phyloP scores from a whole-genome alignment of 2,797 vertebrate species.

The Threskiornis aethiopicus region DNA sequence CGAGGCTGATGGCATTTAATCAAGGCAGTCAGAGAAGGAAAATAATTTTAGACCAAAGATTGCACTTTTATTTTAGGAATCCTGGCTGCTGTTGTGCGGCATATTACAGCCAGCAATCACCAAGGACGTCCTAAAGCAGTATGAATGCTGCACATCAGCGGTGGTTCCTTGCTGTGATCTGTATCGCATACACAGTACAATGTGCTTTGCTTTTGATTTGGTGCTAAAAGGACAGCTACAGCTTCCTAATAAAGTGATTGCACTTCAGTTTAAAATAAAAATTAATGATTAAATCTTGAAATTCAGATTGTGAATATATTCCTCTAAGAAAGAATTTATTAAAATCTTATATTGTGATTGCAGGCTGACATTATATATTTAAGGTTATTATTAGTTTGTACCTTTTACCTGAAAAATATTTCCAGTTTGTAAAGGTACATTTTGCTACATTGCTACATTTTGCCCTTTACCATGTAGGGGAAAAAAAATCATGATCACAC shows the following conservation, averaged over 20 bases:
- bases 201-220: neutral
- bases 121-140: neutral
- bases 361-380: neutral
- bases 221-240: neutral
- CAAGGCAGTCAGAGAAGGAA: neutral
- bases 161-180: neutral
- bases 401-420: neutral
- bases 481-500: neutral
- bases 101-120: neutral
- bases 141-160: neutral
- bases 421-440: neutral
- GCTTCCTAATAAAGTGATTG: neutral
- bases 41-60: neutral
- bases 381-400: neutral
- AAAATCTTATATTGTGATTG: neutral
- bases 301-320: neutral
- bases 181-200: rapidly evolving
- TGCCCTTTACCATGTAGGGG: neutral
- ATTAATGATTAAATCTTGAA: neutral
- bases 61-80: neutral
- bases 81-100: neutral
- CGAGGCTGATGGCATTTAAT: neutral
- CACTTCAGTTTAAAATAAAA: neutral
- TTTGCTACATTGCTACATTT: neutral
- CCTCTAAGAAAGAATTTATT: neutral